These are phyloP conservation scores for Prionailurus viverrinus DNA, from an alignment of 2,113 vertebrate species.

Conservation along the genomic window DNA sequence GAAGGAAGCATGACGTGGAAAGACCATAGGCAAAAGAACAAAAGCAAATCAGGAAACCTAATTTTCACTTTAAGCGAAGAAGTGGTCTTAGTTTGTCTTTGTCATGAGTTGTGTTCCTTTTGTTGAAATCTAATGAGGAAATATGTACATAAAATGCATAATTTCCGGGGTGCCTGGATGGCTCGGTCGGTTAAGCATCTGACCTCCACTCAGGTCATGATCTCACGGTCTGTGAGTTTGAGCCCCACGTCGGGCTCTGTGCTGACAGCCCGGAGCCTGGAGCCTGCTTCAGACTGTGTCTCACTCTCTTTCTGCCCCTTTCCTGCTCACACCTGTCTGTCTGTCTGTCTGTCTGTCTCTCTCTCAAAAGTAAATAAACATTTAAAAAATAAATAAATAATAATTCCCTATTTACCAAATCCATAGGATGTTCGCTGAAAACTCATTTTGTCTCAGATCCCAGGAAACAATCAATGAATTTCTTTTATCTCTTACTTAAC, in stretches of 20 bases:
- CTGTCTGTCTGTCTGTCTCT: too few species aligned
- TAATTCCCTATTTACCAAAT: not conserved
- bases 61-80: not conserved
- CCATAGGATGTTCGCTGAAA: not conserved
- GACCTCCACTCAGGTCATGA: too few species aligned
- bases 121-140: constrained; percentile 16
- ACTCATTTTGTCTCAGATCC: not conserved
- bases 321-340: too few species aligned
- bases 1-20: not conserved
- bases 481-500: not conserved
- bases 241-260: too few species aligned
- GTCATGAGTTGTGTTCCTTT: not conserved
- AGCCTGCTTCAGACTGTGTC: too few species aligned
- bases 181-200: too few species aligned
- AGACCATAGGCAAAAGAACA: not conserved
- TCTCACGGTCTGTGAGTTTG: too few species aligned
- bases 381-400: too few species aligned
- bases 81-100: not conserved
- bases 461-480: not conserved
- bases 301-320: too few species aligned
- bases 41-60: not conserved
- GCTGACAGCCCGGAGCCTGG: too few species aligned
- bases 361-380: too few species aligned
- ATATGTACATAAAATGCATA: not conserved
- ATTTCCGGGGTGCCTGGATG: not conserved